These are phyloP conservation scores for Tineola bisselliella DNA, from an alignment of 2,888 invertebrate species.

Conservation along the genomic window DNA sequence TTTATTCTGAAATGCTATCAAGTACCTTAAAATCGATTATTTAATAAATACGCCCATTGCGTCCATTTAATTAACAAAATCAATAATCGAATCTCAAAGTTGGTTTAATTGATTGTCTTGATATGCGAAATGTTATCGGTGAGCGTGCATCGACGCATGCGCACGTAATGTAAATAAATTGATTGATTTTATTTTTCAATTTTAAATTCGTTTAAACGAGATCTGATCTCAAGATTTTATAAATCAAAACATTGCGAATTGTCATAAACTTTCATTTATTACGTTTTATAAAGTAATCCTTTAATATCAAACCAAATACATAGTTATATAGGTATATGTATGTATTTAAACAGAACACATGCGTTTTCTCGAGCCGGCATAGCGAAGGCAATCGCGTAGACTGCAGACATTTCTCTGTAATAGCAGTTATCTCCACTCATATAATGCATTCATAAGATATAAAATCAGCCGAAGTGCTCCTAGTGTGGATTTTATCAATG, in stretches of 20 bases:
- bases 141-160: conserved; percentile 38
- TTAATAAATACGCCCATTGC: conserved; percentile 35
- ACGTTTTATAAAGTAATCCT: no score
- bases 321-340: no score
- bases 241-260: background rate
- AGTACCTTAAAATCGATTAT: background rate
- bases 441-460: no score
- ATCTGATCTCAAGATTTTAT: background rate
- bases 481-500: no score
- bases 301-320: no score
- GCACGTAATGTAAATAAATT: conserved; percentile 15
- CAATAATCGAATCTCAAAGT: conserved; percentile 56
- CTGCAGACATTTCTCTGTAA: no score
- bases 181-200: conserved; percentile 16
- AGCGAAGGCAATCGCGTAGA: no score
- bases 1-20: background rate
- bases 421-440: no score
- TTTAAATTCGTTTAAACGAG: conserved; percentile 8
- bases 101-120: conserved; percentile 51
- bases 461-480: no score
- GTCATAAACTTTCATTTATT: no score
- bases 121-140: conserved; percentile 39
- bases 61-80: conserved; percentile 61
- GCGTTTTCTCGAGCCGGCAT: no score
- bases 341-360: no score